Conservation (phyloP, 64 coral and sea anemone species). For the Platygyra sinensis region DNA sequence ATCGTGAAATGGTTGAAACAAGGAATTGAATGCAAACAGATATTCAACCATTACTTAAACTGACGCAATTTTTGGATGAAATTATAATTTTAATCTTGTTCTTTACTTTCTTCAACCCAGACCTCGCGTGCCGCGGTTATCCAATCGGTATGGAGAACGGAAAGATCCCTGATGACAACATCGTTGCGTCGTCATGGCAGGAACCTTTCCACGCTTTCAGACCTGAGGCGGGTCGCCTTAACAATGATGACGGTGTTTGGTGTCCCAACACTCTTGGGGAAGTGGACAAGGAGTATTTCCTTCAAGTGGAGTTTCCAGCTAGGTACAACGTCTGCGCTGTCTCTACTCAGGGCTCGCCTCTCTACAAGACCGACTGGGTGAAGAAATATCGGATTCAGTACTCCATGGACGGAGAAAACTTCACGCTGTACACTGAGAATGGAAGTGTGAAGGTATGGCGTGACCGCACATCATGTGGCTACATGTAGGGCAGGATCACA, state of each 20-base stretch:
- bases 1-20: too few species aligned
- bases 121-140: slow-evolving; percentile 9
- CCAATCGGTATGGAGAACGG: slow-evolving; percentile 21
- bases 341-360: slow-evolving; percentile 9
- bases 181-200: slow-evolving; percentile 7
- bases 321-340: slow-evolving; percentile 30
- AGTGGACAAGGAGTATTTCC: background rate
- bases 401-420: slow-evolving; percentile 32
- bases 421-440: slow-evolving; percentile 18
- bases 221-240: slow-evolving; percentile 25
- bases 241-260: slow-evolving; percentile 27
- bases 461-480: too few species aligned
- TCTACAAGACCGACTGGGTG: slow-evolving; percentile 23
- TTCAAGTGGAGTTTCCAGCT: slow-evolving; percentile 22
- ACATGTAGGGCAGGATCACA: background rate
- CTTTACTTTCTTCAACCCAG: background rate
- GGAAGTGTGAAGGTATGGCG: background rate
- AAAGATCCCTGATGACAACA: slow-evolving; percentile 26
- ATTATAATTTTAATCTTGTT: background rate
- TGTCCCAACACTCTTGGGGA: slow-evolving; percentile 20
- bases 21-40: too few species aligned
- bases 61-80: too few species aligned
- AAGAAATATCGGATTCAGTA: slow-evolving; percentile 12
- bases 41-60: too few species aligned
- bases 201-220: slow-evolving; percentile 11